phyloP scores from a whole-genome alignment of 2,797 vertebrate genomes.

The Lepus oiostolus region DNA sequence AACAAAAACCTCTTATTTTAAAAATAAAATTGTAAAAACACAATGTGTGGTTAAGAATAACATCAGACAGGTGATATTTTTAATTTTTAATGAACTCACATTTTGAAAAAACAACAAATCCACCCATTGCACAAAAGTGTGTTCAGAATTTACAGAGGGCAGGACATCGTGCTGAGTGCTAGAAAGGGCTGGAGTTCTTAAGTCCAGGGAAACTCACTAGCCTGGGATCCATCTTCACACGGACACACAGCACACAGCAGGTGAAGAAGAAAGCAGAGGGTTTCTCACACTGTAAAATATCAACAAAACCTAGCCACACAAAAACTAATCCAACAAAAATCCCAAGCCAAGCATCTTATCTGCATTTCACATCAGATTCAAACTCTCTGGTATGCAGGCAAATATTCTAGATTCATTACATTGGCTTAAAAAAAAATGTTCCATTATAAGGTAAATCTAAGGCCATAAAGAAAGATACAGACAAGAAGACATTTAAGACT shows the following conservation, averaged over 20 bases:
- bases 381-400: background rate
- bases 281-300: background rate
- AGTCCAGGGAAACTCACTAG: background rate
- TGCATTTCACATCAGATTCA: background rate
- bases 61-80: background rate
- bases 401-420: background rate
- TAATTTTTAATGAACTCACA: conserved; percentile 37
- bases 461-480: background rate
- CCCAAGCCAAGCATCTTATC: background rate
- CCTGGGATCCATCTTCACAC: background rate
- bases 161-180: background rate
- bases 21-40: conserved; percentile 7
- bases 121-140: background rate
- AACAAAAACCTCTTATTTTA: background rate
- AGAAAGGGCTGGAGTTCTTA: background rate
- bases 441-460: background rate
- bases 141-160: background rate
- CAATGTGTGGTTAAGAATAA: background rate
- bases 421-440: background rate
- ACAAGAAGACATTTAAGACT: background rate
- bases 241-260: background rate
- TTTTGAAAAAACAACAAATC: background rate
- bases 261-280: background rate
- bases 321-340: too few species aligned
- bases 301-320: background rate